phyloP scores from a whole-genome alignment of 2,113 vertebrate species.

The Ceyx margarethae region DNA sequence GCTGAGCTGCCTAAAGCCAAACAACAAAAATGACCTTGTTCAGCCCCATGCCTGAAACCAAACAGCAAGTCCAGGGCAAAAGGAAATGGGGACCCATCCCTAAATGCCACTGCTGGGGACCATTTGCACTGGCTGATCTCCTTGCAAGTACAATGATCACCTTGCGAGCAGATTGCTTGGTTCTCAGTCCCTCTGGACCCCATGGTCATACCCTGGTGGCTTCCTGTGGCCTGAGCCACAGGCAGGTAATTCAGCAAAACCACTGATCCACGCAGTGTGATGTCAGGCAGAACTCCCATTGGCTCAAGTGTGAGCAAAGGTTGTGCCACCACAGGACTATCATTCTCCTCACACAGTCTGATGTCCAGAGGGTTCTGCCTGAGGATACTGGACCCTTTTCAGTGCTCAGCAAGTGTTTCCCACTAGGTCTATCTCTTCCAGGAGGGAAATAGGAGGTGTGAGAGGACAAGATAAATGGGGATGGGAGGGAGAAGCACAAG shows the following conservation, averaged over 20 bases:
- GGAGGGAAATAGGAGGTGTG: not conserved
- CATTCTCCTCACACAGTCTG: not conserved
- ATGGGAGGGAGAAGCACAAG: not conserved
- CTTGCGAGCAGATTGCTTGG: rapidly evolving
- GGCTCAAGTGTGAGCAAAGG: rapidly evolving
- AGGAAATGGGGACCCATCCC: not conserved
- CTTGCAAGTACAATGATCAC: rapidly evolving
- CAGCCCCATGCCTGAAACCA: not conserved
- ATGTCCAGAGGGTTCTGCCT: not conserved
- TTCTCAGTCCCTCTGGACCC: not conserved
- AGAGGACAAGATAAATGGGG: not conserved
- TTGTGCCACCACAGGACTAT: not conserved
- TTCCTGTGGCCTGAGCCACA: not conserved
- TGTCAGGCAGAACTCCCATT: rapidly evolving
- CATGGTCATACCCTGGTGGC: not conserved
- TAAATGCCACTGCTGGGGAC: rapidly evolving
- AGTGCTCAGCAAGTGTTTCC: not conserved
- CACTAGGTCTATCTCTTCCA: not conserved
- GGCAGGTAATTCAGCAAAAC: not conserved
- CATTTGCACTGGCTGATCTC: not conserved
- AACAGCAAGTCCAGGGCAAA: not conserved
- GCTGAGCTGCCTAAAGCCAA: not conserved
- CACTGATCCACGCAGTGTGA: not conserved
- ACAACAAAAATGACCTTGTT: not conserved
- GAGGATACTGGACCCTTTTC: not conserved